Percentiles rank a stretch among this genome's conserved stretches.
Conservation (phyloP, 2,113 vertebrate species). For the Nyctibius bracteatus region DNA sequence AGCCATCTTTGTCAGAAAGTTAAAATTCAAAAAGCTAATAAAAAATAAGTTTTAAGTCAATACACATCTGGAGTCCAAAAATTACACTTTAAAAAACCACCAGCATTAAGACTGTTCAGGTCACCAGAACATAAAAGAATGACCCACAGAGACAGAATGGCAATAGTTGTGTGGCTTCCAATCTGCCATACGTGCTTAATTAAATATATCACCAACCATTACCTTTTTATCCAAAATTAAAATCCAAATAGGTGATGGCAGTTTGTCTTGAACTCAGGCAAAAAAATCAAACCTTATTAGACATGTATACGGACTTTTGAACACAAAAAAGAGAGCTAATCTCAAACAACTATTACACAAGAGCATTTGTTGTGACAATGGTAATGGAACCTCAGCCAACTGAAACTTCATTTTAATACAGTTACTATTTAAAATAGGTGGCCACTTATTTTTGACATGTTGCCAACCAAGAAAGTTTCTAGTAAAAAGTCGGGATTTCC, state of each 20-base stretch:
- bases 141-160: neutral
- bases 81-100: neutral
- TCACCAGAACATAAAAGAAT: neutral
- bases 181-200: neutral
- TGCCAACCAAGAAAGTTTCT: neutral
- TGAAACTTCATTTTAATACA: neutral
- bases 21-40: neutral
- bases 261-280: neutral
- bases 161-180: neutral
- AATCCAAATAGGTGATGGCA: neutral
- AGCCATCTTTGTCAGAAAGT: neutral
- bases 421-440: neutral
- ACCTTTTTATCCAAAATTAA: neutral
- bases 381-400: neutral
- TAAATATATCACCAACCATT: neutral
- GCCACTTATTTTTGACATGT: neutral
- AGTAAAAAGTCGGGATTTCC: neutral
- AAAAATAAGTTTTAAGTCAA: neutral
- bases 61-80: neutral
- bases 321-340: neutral
- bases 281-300: neutral
- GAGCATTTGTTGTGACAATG: neutral
- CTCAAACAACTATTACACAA: neutral
- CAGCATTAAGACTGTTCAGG: neutral
- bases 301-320: neutral